phyloP scores from a whole-genome alignment of 1,140 invertebrate species.

The Calosoma granatense region DNA sequence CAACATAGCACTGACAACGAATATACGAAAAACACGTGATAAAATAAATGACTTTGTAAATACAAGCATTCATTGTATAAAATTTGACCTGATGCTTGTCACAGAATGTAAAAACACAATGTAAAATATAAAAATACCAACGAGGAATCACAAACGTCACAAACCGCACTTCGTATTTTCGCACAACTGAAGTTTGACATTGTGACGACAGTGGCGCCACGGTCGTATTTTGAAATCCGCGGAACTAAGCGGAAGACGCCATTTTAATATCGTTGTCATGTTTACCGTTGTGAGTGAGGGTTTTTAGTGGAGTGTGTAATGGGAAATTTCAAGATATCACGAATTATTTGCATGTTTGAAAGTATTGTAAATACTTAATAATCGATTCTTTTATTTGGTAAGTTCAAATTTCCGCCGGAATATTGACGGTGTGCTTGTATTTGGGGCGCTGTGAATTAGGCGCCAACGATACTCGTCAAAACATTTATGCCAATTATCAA shows the following conservation, averaged over 20 bases:
- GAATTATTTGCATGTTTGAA: neutral
- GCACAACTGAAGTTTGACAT: no score
- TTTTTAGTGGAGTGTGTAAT: conserved; percentile 3
- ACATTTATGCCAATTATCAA: neutral
- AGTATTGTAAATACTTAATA: neutral
- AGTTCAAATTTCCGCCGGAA: neutral
- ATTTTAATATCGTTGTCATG: conserved; percentile 8
- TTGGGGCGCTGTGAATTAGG: neutral
- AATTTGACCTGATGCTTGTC: no score
- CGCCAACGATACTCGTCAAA: conserved; percentile 3
- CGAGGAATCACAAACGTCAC: no score
- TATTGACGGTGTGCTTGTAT: neutral
- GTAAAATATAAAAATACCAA: no score
- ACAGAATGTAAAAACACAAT: no score
- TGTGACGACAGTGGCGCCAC: neutral
- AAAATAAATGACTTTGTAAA: no score
- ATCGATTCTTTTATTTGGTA: neutral
- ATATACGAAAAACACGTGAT: no score
- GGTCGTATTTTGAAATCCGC: neutral
- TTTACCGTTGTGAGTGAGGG: neutral
- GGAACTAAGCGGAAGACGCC: conserved; percentile 5
- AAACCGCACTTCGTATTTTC: no score
- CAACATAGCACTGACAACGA: no score
- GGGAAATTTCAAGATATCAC: neutral
- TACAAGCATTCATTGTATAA: no score